Conservation (phyloP, 2,888 invertebrate species). For the Calliscelio sp. region DNA sequence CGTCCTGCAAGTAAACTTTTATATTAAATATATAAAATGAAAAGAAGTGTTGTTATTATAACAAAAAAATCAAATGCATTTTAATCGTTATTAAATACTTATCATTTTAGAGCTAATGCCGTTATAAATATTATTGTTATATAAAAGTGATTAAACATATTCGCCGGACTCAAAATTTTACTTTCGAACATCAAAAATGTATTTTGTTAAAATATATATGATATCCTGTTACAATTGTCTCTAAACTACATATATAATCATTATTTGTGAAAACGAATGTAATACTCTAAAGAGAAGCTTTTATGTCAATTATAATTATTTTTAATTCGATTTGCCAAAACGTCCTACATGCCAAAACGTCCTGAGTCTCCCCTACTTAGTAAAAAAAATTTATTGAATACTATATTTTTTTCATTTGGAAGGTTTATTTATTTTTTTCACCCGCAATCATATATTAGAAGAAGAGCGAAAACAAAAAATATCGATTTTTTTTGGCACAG, state of each 20-base stretch:
- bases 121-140: constrained; percentile 7
- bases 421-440: no score
- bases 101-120: neutral
- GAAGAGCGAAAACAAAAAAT: no score
- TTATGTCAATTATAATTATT: constrained; percentile 5
- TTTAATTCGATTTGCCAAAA: constrained; percentile 18
- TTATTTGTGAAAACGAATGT: constrained; percentile 7
- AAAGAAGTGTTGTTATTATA: neutral
- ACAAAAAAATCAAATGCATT: neutral
- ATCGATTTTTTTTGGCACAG: no score
- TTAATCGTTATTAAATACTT: neutral
- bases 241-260: constrained; percentile 16
- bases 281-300: constrained; percentile 2
- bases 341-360: constrained; percentile 24
- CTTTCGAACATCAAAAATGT: constrained; percentile 15
- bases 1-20: constrained; percentile 19
- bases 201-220: neutral
- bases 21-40: constrained; percentile 2
- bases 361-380: constrained; percentile 31
- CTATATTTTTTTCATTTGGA: no score
- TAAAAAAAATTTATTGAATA: no score
- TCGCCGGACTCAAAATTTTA: neutral
- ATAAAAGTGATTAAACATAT: constrained; percentile 12
- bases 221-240: constrained; percentile 5
- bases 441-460: no score